Percentiles rank a stretch among this genome's conserved stretches.
Evolutionary conservation across 2,113 vertebrate species (phyloP).

Genomic region (Plecotus auritus): DNA sequence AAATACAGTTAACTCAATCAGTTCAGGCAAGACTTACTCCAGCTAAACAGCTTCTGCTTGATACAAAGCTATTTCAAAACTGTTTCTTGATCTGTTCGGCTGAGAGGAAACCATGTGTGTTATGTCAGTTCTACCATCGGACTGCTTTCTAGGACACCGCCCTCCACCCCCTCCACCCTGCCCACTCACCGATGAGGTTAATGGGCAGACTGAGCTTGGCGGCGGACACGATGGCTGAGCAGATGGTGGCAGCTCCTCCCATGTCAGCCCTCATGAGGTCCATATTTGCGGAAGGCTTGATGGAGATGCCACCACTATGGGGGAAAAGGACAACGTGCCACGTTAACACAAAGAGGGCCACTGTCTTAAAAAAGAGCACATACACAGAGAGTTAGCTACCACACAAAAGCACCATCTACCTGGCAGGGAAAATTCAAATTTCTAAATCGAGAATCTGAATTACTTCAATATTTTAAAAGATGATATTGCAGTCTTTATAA

Average conservation of each 20-base stretch:
- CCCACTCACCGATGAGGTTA: conserved; percentile 89
- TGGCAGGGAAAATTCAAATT: neutral
- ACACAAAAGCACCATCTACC: neutral
- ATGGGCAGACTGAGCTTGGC: conserved; percentile 90
- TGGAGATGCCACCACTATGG: conserved; percentile 94
- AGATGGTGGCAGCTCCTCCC: conserved; percentile 96
- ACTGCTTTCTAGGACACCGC: neutral
- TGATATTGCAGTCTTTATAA: neutral
- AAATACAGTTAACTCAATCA: neutral
- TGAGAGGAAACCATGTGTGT: neutral
- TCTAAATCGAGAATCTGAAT: neutral
- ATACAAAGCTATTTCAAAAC: neutral
- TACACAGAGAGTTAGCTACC: neutral
- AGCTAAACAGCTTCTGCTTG: neutral
- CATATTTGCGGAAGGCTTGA: conserved; percentile 94
- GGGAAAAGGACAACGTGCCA: neutral
- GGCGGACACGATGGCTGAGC: conserved; percentile 92
- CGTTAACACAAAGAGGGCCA: neutral
- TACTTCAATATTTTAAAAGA: neutral
- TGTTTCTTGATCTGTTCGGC: neutral
- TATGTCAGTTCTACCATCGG: rapidly evolving
- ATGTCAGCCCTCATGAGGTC: conserved; percentile 98
- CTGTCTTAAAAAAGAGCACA: neutral
- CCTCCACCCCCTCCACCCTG: rapidly evolving
- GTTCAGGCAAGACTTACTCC: neutral